Conservation (phyloP, 2,113 vertebrate species). For the Myiozetetes cayanensis region DNA sequence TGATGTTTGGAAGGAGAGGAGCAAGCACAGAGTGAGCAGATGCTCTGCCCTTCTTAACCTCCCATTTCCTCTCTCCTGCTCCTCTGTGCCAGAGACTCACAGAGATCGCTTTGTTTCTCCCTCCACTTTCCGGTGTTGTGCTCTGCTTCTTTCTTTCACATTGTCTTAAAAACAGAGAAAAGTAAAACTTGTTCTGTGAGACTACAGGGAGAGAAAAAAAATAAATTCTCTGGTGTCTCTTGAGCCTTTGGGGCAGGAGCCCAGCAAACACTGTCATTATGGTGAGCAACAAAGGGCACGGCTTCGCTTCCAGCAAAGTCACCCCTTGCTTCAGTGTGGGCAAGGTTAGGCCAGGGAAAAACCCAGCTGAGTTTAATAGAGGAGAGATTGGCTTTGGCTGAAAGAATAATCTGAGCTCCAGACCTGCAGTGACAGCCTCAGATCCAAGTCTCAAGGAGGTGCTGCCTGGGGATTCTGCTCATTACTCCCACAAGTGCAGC, state of each 20-base stretch:
- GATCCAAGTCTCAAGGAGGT: not conserved
- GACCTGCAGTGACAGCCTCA: not conserved
- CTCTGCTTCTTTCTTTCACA: not conserved
- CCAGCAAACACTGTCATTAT: not conserved
- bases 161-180: slow-evolving; percentile 12
- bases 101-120: slow-evolving; percentile 5
- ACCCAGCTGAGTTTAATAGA: not conserved
- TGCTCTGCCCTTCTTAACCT: slow-evolving; percentile 27
- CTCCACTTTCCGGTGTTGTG: not conserved
- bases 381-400: slow-evolving; percentile 4
- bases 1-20: slow-evolving; percentile 2
- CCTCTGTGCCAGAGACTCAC: not conserved
- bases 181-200: slow-evolving; percentile 18
- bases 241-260: slow-evolving; percentile 7
- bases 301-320: not conserved
- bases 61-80: slow-evolving; percentile 19
- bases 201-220: not conserved
- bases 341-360: slow-evolving; percentile 26
- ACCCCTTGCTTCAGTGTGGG: not conserved
- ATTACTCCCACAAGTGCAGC: not conserved
- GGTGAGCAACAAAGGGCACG: slow-evolving; percentile 3
- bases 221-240: not conserved
- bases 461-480: not conserved
- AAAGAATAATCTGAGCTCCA: not conserved
- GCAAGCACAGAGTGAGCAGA: slow-evolving; percentile 6